phyloP scores from a whole-genome alignment of 2,888 invertebrate genomes.

The Thyatira batis region DNA sequence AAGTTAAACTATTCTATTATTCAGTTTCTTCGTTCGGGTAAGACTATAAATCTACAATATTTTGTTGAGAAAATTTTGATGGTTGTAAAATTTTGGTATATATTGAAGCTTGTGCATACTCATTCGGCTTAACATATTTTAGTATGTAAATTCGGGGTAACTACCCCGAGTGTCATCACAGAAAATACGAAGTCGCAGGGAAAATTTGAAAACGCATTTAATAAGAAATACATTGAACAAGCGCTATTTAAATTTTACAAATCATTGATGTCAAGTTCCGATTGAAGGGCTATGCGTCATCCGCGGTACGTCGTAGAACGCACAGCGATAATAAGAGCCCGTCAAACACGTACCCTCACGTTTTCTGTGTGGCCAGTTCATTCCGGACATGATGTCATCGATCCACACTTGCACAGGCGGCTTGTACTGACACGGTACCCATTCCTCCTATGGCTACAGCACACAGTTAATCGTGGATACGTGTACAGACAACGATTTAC shows the following conservation, averaged over 20 bases:
- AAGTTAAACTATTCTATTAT: no score
- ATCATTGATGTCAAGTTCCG: conserved; percentile 18
- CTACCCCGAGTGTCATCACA: no score
- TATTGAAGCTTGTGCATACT: no score
- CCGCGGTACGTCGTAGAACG: conserved; percentile 43
- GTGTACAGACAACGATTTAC: conserved; percentile 81
- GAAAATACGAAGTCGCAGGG: no score
- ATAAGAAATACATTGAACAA: neutral
- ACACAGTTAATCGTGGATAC: conserved; percentile 78
- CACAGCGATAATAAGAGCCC: conserved; percentile 51
- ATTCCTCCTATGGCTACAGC: conserved; percentile 54
- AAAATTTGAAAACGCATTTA: no score
- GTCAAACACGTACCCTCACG: conserved; percentile 65
- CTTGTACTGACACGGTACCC: conserved; percentile 68
- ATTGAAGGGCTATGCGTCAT: conserved; percentile 59
- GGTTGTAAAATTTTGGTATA: no score
- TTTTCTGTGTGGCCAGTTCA: conserved; percentile 71
- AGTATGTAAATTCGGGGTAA: no score
- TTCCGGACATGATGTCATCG: conserved; percentile 79
- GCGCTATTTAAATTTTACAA: conserved; percentile 7
- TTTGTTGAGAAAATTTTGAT: no score
- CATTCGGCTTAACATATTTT: no score
- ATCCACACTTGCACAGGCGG: conserved; percentile 63
- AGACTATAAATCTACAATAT: no score
- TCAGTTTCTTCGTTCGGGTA: no score